A percentile compares a stretch with the other conserved stretches of the same genome.
Conservation (phyloP, 2,797 vertebrate species). For the Bovichtus diacanthus region DNA sequence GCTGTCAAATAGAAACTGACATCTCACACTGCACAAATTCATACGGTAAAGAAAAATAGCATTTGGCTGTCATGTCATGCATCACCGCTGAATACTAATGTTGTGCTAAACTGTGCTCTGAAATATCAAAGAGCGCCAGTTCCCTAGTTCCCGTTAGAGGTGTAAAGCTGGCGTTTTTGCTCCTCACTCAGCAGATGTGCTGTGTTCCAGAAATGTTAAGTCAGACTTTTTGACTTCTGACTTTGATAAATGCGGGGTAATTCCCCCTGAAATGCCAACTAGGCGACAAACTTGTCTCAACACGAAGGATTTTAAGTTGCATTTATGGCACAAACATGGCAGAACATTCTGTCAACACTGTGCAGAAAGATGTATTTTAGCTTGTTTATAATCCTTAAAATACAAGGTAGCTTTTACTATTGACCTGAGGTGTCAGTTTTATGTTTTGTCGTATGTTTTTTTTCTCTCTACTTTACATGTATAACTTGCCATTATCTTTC, state of each 20-base stretch:
- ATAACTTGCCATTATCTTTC: no score
- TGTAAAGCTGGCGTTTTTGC: slow-evolving; percentile 50
- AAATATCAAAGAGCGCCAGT: slow-evolving; percentile 45
- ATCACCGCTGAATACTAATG: slow-evolving; percentile 72
- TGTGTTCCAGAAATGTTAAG: slow-evolving; percentile 41
- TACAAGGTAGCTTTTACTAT: neutral
- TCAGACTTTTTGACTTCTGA: slow-evolving; percentile 43
- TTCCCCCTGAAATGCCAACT: slow-evolving; percentile 10
- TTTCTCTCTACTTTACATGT: no score
- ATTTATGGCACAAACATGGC: neutral
- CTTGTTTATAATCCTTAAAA: neutral
- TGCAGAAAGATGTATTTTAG: slow-evolving; percentile 7
- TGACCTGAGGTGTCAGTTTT: no score
- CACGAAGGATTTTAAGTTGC: slow-evolving; percentile 6
- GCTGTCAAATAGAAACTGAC: slow-evolving; percentile 75
- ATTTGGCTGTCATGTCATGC: slow-evolving; percentile 65
- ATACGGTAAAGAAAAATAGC: slow-evolving; percentile 58
- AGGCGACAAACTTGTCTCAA: slow-evolving; percentile 29
- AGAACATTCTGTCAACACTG: neutral
- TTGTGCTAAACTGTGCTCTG: slow-evolving; percentile 72
- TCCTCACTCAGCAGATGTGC: slow-evolving; percentile 58
- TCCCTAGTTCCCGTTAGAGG: slow-evolving; percentile 42
- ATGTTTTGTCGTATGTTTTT: no score
- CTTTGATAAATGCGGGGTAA: slow-evolving; percentile 56
- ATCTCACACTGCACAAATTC: slow-evolving; percentile 62